phyloP scores from a whole-genome alignment of 2,888 invertebrate genomes.

The Hypsopygia costalis region DNA sequence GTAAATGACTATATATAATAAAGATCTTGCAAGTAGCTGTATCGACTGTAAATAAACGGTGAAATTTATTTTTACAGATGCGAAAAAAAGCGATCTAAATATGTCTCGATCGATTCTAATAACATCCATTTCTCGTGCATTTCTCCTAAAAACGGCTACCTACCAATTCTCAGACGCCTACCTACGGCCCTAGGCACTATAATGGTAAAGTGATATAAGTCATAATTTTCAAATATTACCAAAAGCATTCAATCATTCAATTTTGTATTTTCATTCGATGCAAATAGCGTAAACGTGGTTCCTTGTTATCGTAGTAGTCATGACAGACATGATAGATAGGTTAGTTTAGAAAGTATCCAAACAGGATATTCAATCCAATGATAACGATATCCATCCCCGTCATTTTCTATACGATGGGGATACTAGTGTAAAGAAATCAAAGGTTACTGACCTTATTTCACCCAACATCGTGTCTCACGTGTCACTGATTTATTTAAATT shows the following conservation, averaged over 20 bases:
- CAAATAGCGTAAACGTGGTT: too few species aligned
- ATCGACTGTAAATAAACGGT: too few species aligned
- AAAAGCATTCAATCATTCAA: background rate
- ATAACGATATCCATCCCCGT: conserved; percentile 60
- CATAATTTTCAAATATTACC: background rate
- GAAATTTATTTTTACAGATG: too few species aligned
- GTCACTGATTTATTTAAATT: conserved; percentile 16
- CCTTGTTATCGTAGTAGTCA: conserved; percentile 53
- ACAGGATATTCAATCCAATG: conserved; percentile 62
- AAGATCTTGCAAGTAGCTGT: too few species aligned
- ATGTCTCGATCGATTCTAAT: too few species aligned
- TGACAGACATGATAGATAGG: conserved; percentile 73
- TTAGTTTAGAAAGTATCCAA: conserved; percentile 59
- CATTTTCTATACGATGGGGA: conserved; percentile 35
- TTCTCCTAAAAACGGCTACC: too few species aligned
- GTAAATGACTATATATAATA: too few species aligned
- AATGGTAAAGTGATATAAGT: background rate
- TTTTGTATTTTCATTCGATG: too few species aligned
- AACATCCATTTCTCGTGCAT: too few species aligned
- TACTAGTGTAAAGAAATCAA: conserved; percentile 36
- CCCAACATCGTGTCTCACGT: conserved; percentile 10
- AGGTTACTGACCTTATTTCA: conserved; percentile 34
- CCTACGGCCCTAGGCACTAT: too few species aligned
- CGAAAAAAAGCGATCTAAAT: too few species aligned
- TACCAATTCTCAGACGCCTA: too few species aligned